Evolutionary conservation across 2,113 vertebrate genomes (phyloP).

Genomic region (Aythya baeri): DNA sequence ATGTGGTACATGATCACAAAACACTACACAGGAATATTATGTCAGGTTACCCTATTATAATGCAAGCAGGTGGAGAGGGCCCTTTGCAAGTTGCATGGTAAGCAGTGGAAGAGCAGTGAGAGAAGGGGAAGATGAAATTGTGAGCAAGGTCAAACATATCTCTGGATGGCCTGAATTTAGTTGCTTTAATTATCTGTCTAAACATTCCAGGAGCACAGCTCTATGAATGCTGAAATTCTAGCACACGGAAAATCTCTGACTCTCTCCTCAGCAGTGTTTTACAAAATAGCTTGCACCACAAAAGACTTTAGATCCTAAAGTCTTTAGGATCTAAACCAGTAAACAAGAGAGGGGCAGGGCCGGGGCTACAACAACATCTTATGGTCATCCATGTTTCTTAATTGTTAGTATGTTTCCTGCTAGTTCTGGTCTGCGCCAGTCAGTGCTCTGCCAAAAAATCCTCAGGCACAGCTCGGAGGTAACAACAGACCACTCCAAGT

Average conservation of each 20-base stretch:
- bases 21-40: not conserved
- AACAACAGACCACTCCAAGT: not conserved
- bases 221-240: slow-evolving; percentile 6
- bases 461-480: not conserved
- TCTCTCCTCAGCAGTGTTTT: not conserved
- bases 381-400: not conserved
- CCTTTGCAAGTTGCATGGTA: not conserved
- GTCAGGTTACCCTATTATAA: not conserved
- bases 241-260: not conserved
- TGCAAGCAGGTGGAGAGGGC: not conserved
- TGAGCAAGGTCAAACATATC: slow-evolving; percentile 12
- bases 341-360: not conserved
- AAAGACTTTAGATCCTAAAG: not conserved
- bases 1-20: not conserved
- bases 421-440: not conserved
- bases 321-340: too few relatives aligned
- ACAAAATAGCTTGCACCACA: not conserved
- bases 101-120: not conserved
- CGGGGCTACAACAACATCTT: not conserved
- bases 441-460: not conserved
- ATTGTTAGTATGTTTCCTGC: not conserved
- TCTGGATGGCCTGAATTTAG: slow-evolving; percentile 26
- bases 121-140: not conserved
- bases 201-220: not conserved
- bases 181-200: slow-evolving; percentile 41